Evolutionary conservation across 2,797 vertebrate genomes (phyloP), one percentile per base, ranked within the genome.

Genomic region (Limnodromus scolopaceus): DNA sequence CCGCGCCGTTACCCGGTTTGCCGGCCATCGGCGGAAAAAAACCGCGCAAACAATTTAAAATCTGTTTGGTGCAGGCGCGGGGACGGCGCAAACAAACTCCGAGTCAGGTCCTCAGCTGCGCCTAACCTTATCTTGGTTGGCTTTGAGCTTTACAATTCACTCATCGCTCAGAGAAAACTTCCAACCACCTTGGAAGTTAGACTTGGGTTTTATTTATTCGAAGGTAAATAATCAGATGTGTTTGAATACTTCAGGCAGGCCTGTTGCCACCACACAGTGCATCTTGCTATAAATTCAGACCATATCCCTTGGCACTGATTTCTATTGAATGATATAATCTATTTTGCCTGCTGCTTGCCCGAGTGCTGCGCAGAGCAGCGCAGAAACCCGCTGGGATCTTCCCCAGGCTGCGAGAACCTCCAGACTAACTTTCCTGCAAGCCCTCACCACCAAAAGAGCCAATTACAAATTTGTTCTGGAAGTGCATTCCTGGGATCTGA

Each of bases 401-500:
- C 41, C 25, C 32, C 38, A 17, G 48, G 28, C 81, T 70, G 32
- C 0, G 0, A 20, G 16, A 77, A 49, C 10, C 32, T 80, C 58
- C 66, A 48, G 36, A 6, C 2, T 11, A 11, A 7, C 41, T 53
- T 48, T 48, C 18, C 68, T 34, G 48, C 32, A 55, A 41, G 25
- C 24, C 10, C 15, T 43, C 61, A 8, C 6, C 43, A 10, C 14
- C 27, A 23, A 16, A 18, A 0, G 2, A 60, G 22, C 9, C 41
- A 2, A 3, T 10, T 36, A 15, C 15, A 19, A n/a, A 46, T 10
- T 39, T 1, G 0, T n/a, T 74, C 57, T 58, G 65, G 78, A 53
- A 49, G 11, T 0, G 0, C 24, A 27, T 76, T 53, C 20, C 60
- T 0, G 0, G 41, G 32, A 41, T 41, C 17, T 17, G 68, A 61